Evolutionary conservation across 2,888 invertebrate species (phyloP).

Genomic region (Cephus runcator): DNA sequence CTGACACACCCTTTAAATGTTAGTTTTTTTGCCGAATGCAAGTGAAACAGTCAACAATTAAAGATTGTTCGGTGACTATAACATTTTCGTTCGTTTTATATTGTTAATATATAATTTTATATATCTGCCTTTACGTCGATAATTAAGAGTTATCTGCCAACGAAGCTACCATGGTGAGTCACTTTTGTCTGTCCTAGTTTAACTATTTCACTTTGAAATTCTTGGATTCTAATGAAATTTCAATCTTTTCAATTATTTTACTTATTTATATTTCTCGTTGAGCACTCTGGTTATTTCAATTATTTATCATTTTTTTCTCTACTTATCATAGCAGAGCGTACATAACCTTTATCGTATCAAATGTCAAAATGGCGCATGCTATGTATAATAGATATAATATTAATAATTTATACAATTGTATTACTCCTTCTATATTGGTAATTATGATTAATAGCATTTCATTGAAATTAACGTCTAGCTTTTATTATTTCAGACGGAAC

Average conservation of each 20-base stretch:
- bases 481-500: conserved; percentile 79
- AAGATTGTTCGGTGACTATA: conserved; percentile 8
- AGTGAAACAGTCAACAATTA: conserved; percentile 42
- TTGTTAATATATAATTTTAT: conserved; percentile 4
- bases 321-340: background rate
- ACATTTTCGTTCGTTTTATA: conserved; percentile 3
- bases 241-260: background rate
- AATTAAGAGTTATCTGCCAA: conserved; percentile 28
- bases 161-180: conserved; percentile 44
- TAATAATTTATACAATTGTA: background rate
- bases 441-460: background rate
- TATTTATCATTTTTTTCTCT: background rate
- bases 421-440: background rate
- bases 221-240: background rate
- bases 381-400: conserved; percentile 13
- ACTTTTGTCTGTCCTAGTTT: conserved; percentile 21
- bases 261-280: background rate
- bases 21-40: conserved; percentile 52
- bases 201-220: background rate
- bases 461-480: background rate
- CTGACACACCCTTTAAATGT: conserved; percentile 64
- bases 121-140: conserved; percentile 12
- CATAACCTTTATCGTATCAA: conserved; percentile 48
- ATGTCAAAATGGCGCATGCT: conserved; percentile 52
- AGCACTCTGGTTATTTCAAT: background rate